Conservation (phyloP, 2,113 vertebrate species). For the Peucedramus taeniatus region DNA sequence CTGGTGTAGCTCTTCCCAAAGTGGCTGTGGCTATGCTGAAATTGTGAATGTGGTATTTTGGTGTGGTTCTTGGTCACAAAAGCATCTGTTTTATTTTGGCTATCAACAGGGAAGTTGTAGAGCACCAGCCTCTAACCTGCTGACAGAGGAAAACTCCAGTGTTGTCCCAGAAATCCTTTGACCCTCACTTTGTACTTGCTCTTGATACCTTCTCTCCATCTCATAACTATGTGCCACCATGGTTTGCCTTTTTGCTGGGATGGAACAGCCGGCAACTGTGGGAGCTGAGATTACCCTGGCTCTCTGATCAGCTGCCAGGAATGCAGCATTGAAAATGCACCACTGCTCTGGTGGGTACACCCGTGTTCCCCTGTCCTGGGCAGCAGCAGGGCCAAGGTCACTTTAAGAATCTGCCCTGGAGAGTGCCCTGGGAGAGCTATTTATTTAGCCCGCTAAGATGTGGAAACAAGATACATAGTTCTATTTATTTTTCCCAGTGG, state of each 20-base stretch:
- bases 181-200: background rate
- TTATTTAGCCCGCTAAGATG: constrained; percentile 53
- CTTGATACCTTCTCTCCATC: background rate
- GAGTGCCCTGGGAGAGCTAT: constrained; percentile 40
- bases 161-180: background rate
- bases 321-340: background rate
- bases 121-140: background rate
- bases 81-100: background rate
- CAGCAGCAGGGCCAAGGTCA: constrained; percentile 43
- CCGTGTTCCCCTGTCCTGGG: background rate
- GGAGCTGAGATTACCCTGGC: constrained; percentile 6
- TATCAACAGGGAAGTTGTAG: background rate
- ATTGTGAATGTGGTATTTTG: background rate
- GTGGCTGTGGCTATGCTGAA: background rate
- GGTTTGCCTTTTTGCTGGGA: constrained; percentile 9
- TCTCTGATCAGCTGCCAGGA: constrained; percentile 56
- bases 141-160: background rate
- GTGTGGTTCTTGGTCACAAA: background rate
- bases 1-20: background rate
- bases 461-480: constrained; percentile 61
- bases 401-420: constrained; percentile 45
- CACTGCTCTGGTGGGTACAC: background rate
- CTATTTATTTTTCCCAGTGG: constrained; percentile 65
- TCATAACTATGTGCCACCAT: background rate
- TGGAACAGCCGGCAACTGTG: background rate